Evolutionary conservation across 2,113 vertebrate species (phyloP), one percentile per base, ranked within the genome.

Genomic region (Fukomys damarensis): DNA sequence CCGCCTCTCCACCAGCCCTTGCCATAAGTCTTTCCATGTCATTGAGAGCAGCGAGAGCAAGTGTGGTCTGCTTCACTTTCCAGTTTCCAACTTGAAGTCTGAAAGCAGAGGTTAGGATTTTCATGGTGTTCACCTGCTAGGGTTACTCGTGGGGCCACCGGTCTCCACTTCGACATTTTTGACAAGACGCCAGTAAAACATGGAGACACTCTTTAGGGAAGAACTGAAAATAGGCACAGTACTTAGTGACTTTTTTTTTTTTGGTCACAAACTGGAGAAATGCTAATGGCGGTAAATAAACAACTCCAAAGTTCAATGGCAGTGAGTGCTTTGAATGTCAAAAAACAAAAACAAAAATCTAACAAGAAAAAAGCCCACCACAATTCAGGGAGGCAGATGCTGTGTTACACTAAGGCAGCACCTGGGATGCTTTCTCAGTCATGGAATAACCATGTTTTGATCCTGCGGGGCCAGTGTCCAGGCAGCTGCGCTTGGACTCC

Each of bases 221-320:
- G n/a, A 79, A 63, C 79, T 54, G 16, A n/a, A 46, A 74, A 32
- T n/a, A 6, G 49, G 66, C 5, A 59, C 26, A 20, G 66, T 41
- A 59, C 8, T 74, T 54, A 61, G 32, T 85, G 26, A 28, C 24
- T 91, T 87, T 70, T 91, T 83, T 90, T 66, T 43, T 72, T 86
- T 88, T 96, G 81, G 63, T 22, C 88, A 54, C 82, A 61, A 24
- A 22, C 56, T 96, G 65, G 86, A 85, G 72, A 96, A 92, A 41
- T 46, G 91, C 28, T 89, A 74, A 30, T 84, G 26, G 91, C 16
- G 65, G 76, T 97, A 92, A 95, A 95, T 92, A 26, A 52, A 46
- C 58, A 94, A 38, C n/a, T 61, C 43, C 38, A 93, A 59, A 83
- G 46, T 84, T 82, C 83, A 89, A 13, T 41, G 95, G 94, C 90